These are phyloP conservation scores for Oreonectes daqikongensis DNA, from an alignment of 2,797 vertebrate species.

Conservation along the genomic window DNA sequence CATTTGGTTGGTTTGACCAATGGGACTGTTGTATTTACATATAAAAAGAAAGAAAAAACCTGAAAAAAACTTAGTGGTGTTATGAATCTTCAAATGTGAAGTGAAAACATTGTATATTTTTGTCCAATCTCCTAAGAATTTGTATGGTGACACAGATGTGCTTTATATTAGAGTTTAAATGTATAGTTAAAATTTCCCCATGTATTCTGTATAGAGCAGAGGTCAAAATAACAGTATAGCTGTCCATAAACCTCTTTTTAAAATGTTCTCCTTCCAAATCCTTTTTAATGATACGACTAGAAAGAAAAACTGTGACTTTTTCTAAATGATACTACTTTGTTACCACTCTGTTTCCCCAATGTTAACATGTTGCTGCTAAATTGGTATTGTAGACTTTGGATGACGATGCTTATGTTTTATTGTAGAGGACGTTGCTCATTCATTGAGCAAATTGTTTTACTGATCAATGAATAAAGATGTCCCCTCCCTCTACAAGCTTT, in stretches of 20 bases:
- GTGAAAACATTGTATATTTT: slow-evolving; percentile 85
- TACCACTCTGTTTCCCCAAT: slow-evolving; percentile 85
- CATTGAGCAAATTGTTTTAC: slow-evolving; percentile 89
- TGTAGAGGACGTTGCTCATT: slow-evolving; percentile 87
- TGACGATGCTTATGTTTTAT: slow-evolving; percentile 78
- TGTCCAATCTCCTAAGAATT: slow-evolving; percentile 83
- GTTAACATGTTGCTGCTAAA: slow-evolving; percentile 99
- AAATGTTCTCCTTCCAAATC: slow-evolving; percentile 74
- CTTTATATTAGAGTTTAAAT: slow-evolving; percentile 84
- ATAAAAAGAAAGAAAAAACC: slow-evolving; percentile 48
- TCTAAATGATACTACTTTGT: slow-evolving; percentile 94
- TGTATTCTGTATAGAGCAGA: slow-evolving; percentile 77
- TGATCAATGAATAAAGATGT: slow-evolving; percentile 79
- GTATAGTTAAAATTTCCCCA: slow-evolving; percentile 78
- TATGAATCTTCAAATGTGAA: slow-evolving; percentile 84
- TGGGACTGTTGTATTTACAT: slow-evolving; percentile 83
- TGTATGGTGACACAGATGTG: slow-evolving; percentile 85
- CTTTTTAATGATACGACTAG: slow-evolving; percentile 83
- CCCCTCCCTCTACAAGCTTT: slow-evolving; percentile 71
- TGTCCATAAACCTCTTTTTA: slow-evolving; percentile 75
- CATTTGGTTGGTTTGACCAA: slow-evolving; percentile 82
- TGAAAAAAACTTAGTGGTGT: slow-evolving; percentile 81
- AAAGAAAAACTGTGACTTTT: slow-evolving; percentile 89
- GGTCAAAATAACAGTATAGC: slow-evolving; percentile 71
- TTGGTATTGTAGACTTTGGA: slow-evolving; percentile 78